Percentiles rank a stretch among this genome's conserved stretches.
phyloP scores from a whole-genome alignment of 2,113 vertebrate genomes.

The Euleptes europaea region DNA sequence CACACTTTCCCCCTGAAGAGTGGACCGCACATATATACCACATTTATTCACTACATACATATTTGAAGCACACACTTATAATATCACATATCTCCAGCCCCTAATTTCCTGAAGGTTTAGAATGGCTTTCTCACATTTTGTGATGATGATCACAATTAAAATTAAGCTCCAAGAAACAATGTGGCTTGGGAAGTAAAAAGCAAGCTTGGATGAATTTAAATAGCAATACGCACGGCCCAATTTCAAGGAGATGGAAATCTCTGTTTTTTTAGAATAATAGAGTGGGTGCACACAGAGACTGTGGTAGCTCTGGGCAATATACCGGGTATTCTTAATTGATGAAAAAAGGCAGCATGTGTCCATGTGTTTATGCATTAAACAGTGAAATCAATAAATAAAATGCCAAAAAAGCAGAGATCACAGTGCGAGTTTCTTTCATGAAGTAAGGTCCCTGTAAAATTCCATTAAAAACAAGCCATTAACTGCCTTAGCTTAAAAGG shows the following conservation, averaged over 20 bases:
- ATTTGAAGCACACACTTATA: neutral
- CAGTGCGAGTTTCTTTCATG: neutral
- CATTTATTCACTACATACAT: no score
- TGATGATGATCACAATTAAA: neutral
- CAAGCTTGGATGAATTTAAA: neutral
- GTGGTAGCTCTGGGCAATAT: neutral
- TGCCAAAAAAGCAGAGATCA: neutral
- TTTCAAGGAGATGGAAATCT: neutral
- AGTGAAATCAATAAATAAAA: conserved; percentile 8
- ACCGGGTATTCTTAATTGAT: conserved; percentile 1
- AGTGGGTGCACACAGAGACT: neutral
- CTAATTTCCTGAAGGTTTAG: neutral
- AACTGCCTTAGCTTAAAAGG: neutral
- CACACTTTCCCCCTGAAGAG: no score
- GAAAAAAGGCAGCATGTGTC: neutral
- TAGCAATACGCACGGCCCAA: neutral
- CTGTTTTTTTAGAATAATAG: neutral
- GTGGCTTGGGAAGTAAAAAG: neutral
- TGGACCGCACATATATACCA: no score
- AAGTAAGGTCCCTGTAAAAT: neutral
- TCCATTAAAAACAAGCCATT: neutral
- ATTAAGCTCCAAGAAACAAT: neutral
- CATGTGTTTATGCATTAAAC: neutral
- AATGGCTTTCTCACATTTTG: neutral
- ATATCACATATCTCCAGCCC: neutral